Percentiles rank a stretch among this genome's conserved stretches.
These are phyloP conservation scores for Pristionchus entomophagus DNA, from an alignment of 2,888 invertebrate genomes.

Conservation along the genomic window DNA sequence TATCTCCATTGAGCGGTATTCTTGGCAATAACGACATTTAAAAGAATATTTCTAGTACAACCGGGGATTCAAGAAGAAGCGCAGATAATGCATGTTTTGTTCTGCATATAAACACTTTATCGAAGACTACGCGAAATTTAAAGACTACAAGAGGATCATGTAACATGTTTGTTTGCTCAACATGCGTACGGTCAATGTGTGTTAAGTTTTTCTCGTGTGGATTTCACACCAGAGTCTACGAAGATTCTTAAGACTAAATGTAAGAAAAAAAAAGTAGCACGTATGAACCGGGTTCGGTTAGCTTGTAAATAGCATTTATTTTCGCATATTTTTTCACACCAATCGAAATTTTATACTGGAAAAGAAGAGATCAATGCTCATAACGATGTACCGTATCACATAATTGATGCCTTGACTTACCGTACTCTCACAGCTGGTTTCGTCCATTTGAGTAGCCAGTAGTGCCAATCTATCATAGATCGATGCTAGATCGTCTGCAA, in stretches of 20 bases:
- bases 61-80: background rate
- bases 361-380: background rate
- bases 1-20: no score
- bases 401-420: no score
- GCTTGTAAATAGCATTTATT: no score
- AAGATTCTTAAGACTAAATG: background rate
- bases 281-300: no score
- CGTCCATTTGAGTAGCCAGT: conserved; percentile 32
- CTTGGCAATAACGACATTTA: no score
- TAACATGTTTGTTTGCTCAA: no score
- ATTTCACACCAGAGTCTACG: background rate
- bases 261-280: no score
- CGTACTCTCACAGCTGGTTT: conserved; percentile 44
- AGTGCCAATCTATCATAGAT: conserved; percentile 43
- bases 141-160: background rate
- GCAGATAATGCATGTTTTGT: background rate
- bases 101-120: background rate
- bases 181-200: no score
- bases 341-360: background rate
- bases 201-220: background rate
- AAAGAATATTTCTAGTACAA: no score
- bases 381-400: background rate
- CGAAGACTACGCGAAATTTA: background rate
- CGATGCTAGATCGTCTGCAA: conserved; percentile 2
- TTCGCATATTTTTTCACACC: no score